Evolutionary conservation across 2,113 vertebrate species (phyloP).

Genomic region (Pachypanchax playfairii): DNA sequence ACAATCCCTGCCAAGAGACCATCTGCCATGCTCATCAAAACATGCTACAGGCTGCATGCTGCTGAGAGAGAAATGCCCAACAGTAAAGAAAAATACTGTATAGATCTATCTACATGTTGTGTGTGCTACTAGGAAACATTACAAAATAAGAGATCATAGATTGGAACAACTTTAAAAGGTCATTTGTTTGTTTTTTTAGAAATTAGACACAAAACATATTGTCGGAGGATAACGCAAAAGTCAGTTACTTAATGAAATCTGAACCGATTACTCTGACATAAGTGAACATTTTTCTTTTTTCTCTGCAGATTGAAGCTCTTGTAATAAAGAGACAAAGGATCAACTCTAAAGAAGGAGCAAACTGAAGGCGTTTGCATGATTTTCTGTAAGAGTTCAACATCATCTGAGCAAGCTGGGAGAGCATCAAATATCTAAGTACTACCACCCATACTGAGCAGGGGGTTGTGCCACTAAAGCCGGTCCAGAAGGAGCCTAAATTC

Average conservation of each 20-base stretch:
- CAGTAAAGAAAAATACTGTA: slow-evolving; percentile 27
- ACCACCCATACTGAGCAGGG: slow-evolving; percentile 79
- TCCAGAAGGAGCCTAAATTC: slow-evolving; percentile 78
- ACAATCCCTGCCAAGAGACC: slow-evolving; percentile 64
- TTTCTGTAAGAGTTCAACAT: slow-evolving; percentile 90
- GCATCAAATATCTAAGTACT: slow-evolving; percentile 81
- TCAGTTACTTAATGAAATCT: slow-evolving; percentile 25
- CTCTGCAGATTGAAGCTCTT: too few relatives aligned
- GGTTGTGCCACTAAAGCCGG: slow-evolving; percentile 74
- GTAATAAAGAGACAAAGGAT: slow-evolving; percentile 81
- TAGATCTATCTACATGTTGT: slow-evolving; percentile 17
- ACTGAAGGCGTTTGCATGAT: slow-evolving; percentile 88
- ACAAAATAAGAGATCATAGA: slow-evolving; percentile 5
- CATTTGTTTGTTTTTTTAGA: background rate
- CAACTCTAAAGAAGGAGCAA: slow-evolving; percentile 84
- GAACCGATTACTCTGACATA: slow-evolving; percentile 21
- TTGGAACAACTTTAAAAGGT: background rate
- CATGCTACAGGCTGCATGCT: slow-evolving; percentile 30
- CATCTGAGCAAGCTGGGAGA: slow-evolving; percentile 80
- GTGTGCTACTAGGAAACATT: slow-evolving; percentile 4
- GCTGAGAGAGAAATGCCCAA: slow-evolving; percentile 16
- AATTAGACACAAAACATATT: background rate
- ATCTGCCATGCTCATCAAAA: slow-evolving; percentile 63
- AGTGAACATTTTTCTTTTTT: too few relatives aligned
- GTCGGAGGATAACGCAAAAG: background rate